Evolutionary conservation across 53 echinoderm and acorn worm species (phyloP), one percentile per base, ranked within the genome.

Genomic region (Astropecten irregularis): DNA sequence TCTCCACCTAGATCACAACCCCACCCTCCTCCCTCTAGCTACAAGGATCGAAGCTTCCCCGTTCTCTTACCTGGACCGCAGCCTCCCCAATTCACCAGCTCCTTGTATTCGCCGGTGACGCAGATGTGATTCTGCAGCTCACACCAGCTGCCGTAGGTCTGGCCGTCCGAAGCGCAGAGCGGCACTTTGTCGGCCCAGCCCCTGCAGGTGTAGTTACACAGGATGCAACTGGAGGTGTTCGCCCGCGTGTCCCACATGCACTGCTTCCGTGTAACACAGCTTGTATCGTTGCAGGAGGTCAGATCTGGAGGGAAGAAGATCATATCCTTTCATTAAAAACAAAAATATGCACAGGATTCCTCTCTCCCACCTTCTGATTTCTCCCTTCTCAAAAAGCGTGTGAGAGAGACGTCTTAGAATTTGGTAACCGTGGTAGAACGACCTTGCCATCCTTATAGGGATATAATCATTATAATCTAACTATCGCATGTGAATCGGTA

Each of bases 121-220:
- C 91, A 91, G 35, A 91, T 84, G 40, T 91, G 58, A 34, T 83
- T 67, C 51, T 81, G 83, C 48, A 91, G 68, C 5, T 83, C 68
- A 26, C 92, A 92, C 68, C 86, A 79, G 52, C 82, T 89, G 7
- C 73, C 36, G 58, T 89, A 92, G 13, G 92, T 92, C 3, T 48
- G 37, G 34, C 67, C 66, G 69, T 92, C 85, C 4, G 86, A 74
- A 4, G 76, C 92, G 53, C 92, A 92, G 0, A 89, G 51, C 0
- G 76, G 77, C 3, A 76, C 89, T 10, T 66, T 64, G 13, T 69
- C 50, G 11, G 76, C 67, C 86, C 89, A 89, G 49, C 89, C 58
- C 1, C 38, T 82, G 22, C 92, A 92, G 4, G 21, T 68, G 62
- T 88, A 83, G 60, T 88, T 72, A 52, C 93, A 90, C 19, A 64